Evolutionary conservation across 2,888 invertebrate genomes (phyloP), one percentile per base, ranked within the genome.

Genomic region (Venustoraphidia nigricollis): DNA sequence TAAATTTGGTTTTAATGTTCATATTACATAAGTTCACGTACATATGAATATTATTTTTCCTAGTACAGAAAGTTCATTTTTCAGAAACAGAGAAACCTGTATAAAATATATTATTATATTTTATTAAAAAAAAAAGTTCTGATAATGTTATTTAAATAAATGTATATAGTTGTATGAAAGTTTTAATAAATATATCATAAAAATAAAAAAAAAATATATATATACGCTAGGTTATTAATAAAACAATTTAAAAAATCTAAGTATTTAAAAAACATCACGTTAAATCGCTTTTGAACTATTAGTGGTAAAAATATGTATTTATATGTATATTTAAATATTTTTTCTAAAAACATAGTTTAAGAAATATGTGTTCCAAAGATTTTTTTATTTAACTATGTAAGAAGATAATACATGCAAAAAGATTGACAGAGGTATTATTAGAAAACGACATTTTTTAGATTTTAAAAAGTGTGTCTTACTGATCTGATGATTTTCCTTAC

Each of bases 261-360:
- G 27, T 27, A 27, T 27, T 27, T 27, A 27, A 27, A 27, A 27
- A 27, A 27, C 17, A 42, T 34, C 42, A 42, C 42, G 17, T 27
- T 27, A 27, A 42, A 34, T 34, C 17, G 42, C 42, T 17, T 42
- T 42, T 42, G 42, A 42, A 42, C 42, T 42, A 42, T 42, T 14
- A 27, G 42, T 42, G 42, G 27, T 27, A 27, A 27, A 27, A 27
- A 27, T 27, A 27, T 27, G 27, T 27, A 27, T 27, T 27, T 27
- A 27, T 27, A 27, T 27, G 27, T 27, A 27, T 27, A 27, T 27
- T 27, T 27, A 27, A 27, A 5, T 27, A 27, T 27, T 27, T 27
- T 27, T 27, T 27, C 27, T 27, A 27, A 27, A 27, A 27, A 27
- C 27, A 27, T 41, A 39, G 39, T 39, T 39, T 39, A 13, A 13